Percentiles rank a stretch among this genome's conserved stretches.
Conservation (phyloP, 2,113 vertebrate species). For the Ammodytes marinus region DNA sequence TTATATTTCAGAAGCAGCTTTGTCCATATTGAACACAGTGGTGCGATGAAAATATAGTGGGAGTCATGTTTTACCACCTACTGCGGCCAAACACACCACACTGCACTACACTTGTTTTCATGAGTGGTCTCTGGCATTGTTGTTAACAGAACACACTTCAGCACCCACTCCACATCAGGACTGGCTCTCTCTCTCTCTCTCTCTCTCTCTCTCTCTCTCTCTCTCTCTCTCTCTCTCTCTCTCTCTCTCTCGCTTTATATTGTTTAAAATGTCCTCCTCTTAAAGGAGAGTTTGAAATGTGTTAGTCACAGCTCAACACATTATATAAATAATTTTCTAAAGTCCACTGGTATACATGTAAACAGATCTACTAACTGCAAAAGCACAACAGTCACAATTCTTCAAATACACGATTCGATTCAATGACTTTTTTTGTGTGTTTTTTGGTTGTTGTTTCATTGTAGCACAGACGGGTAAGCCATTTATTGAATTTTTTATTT, state of each 20-base stretch:
- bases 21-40: slow-evolving; percentile 33
- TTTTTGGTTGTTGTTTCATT: too few relatives aligned
- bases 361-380: background rate
- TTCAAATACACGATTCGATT: too few relatives aligned
- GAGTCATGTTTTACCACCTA: slow-evolving; percentile 56
- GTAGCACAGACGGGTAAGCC: too few relatives aligned
- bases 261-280: slow-evolving; percentile 51
- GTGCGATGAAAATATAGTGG: slow-evolving; percentile 45
- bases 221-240: too few relatives aligned
- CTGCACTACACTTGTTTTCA: slow-evolving; percentile 29
- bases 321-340: background rate
- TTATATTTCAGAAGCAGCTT: slow-evolving; percentile 38
- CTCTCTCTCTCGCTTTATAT: background rate
- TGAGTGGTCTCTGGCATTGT: slow-evolving; percentile 48
- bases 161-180: slow-evolving; percentile 49
- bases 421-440: too few relatives aligned
- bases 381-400: background rate
- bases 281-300: slow-evolving; percentile 25
- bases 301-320: background rate
- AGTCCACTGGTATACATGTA: background rate
- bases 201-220: too few relatives aligned
- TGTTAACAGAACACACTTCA: slow-evolving; percentile 35
- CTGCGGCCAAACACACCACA: slow-evolving; percentile 2
- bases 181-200: slow-evolving; percentile 28
- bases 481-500: too few relatives aligned